Conservation (phyloP, 2,113 vertebrate species). For the Paramisgurnus dabryanus region DNA sequence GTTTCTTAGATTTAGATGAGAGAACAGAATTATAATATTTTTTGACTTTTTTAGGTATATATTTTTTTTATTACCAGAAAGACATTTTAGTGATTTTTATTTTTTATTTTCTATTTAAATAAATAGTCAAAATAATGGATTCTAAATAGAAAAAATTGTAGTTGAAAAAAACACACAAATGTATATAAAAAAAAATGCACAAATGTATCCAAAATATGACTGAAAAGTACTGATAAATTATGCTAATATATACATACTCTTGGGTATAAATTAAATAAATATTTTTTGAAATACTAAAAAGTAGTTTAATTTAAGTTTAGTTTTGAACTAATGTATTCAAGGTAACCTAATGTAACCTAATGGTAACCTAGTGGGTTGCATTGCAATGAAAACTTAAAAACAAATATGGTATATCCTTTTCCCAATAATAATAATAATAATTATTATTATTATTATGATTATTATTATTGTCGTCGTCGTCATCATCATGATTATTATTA, state of each 20-base stretch:
- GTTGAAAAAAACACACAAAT: not conserved
- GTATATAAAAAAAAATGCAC: not conserved
- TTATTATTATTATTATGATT: slow-evolving; percentile 2
- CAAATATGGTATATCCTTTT: slow-evolving; percentile 44
- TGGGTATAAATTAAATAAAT: slow-evolving; percentile 49
- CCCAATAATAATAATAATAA: not conserved
- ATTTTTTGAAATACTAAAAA: slow-evolving; percentile 41
- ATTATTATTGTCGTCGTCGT: not conserved
- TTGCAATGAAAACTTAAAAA: slow-evolving; percentile 59
- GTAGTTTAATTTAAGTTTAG: slow-evolving; percentile 52
- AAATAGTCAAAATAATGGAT: too few species aligned
- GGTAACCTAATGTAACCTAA: slow-evolving; percentile 53
- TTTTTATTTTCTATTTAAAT: too few species aligned
- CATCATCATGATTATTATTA: too few species aligned
- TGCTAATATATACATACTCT: not conserved
- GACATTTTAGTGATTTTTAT: not conserved
- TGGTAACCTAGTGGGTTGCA: slow-evolving; percentile 39
- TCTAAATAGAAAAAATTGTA: not conserved
- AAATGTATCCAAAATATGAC: not conserved
- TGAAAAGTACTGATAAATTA: not conserved
- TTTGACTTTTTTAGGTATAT: not conserved
- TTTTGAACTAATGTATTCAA: slow-evolving; percentile 63
- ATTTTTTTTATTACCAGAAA: not conserved
- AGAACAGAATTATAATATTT: slow-evolving; percentile 40
- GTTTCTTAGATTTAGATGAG: slow-evolving; percentile 42